Evolutionary conservation across 2,797 vertebrate species (phyloP), one percentile per base, ranked within the genome.

Genomic region (Pterois miles): DNA sequence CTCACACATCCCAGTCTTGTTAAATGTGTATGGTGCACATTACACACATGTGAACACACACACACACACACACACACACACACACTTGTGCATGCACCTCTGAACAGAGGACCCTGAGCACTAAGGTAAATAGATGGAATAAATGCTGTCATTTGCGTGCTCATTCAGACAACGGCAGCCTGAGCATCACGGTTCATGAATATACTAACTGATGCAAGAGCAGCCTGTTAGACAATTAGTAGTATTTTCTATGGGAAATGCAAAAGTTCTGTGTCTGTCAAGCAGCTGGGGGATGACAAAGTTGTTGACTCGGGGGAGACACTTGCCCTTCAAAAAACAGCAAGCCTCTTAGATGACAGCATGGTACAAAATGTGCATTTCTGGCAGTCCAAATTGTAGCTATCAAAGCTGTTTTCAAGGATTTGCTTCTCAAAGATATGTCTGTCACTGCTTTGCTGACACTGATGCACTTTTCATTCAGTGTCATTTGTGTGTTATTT

Each of bases 381-480:
- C 82, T 86, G 76, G 50, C 85, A 65, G 67, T 48, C 64, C 62
- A 79, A 85, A 86, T 84, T 80, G 82, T 64, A 67, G 80, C 86
- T 78, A 85, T 88, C 75, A 88, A 82, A 92, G 77, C 83, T 78
- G 75, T 83, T 89, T 88, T 71, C 68, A 75, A 74, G 78, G 82
- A 89, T 88, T 87, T 86, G 71, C 80, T 58, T 80, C 64, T 78
- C 75, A 82, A 78, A 86, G 68, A 85, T 52, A 31, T 46, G 71
- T 86, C 87, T 85, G 84, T 78, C 85, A 77, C 68, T 75, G 84
- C 80, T 77, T 70, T 56, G 58, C 79, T 84, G 76, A 92, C 88
- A 83, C 70, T 86, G 63, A 81, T 88, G 77, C 82, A 87, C 81
- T 86, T 88, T 84, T 76, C 77, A 84, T 40, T 65, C 57, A 74